Evolutionary conservation across 2,888 invertebrate species (phyloP).

Genomic region (Agriotes lineatus): DNA sequence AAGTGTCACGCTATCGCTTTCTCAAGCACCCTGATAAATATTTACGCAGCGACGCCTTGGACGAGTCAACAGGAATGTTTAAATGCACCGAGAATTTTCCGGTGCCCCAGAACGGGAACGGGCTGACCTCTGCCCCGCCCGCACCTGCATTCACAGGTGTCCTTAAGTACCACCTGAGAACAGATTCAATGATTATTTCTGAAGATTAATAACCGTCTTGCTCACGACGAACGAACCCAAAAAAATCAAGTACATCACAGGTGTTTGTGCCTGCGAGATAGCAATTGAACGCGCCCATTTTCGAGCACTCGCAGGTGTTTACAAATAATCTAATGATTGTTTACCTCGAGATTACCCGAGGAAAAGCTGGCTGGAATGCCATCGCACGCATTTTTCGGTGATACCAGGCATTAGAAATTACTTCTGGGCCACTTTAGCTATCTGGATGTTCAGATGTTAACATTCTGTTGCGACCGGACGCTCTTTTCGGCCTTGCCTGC

Average conservation of each 20-base stretch:
- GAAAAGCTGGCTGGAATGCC: neutral
- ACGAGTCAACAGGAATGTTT: conserved; percentile 22
- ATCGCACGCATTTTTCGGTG: too few species aligned
- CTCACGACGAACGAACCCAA: conserved; percentile 29
- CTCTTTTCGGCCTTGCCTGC: too few species aligned
- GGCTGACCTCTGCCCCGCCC: conserved; percentile 58
- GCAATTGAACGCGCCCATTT: neutral
- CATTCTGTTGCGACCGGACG: too few species aligned
- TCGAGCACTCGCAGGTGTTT: conserved; percentile 20
- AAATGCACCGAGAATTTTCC: conserved; percentile 41
- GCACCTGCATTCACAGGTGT: conserved; percentile 60
- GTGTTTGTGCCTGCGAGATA: conserved; percentile 32
- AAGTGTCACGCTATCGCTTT: neutral
- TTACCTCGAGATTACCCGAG: neutral
- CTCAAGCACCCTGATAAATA: conserved; percentile 7
- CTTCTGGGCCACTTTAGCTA: too few species aligned
- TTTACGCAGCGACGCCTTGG: conserved; percentile 11
- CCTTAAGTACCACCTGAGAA: conserved; percentile 55
- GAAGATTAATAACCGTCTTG: conserved; percentile 41
- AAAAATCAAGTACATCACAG: conserved; percentile 41
- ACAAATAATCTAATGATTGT: conserved; percentile 8
- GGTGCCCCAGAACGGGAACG: conserved; percentile 45
- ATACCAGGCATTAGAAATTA: too few species aligned
- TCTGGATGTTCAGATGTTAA: too few species aligned
- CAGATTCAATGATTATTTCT: conserved; percentile 45